Percentiles rank a stretch among this genome's conserved stretches.
Evolutionary conservation across 35 echinoderm and acorn worm species (phyloP).

Genomic region (Amphiura filiformis): DNA sequence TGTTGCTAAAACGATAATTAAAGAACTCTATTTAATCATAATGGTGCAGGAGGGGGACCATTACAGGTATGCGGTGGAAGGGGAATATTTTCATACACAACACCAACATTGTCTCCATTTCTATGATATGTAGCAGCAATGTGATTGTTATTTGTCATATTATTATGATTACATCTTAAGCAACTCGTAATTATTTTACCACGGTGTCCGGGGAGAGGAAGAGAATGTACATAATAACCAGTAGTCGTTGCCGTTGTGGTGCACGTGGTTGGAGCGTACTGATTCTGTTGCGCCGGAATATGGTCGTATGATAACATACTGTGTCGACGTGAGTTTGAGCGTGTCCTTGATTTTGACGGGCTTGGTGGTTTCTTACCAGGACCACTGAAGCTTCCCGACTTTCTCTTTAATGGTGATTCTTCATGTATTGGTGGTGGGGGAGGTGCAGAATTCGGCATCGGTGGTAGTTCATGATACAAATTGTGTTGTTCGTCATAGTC

Average conservation of each 20-base stretch:
- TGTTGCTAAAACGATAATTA: too few relatives aligned
- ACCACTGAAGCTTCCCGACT: neutral
- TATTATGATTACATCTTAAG: neutral
- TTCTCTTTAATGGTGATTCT: neutral
- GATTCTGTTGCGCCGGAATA: neutral
- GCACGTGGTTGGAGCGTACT: constrained; percentile 4
- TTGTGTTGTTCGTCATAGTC: constrained; percentile 29
- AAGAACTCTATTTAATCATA: too few relatives aligned
- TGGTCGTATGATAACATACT: constrained; percentile 11
- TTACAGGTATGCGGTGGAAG: neutral
- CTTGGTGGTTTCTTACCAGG: constrained; percentile 14
- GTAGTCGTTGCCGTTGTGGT: neutral
- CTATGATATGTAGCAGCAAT: neutral
- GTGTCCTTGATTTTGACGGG: constrained; percentile 7
- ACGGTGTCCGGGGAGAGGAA: constrained; percentile 16
- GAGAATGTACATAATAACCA: constrained; percentile 43
- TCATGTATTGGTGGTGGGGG: neutral
- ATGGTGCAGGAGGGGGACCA: neutral
- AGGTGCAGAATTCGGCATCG: constrained; percentile 8
- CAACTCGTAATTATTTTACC: neutral
- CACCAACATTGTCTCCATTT: neutral
- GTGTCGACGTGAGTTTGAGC: constrained; percentile 21
- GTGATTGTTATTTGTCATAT: neutral
- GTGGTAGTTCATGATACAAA: constrained; percentile 54
- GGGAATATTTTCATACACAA: constrained; percentile 2